Percentiles rank a stretch among this genome's conserved stretches.
Evolutionary conservation across 2,113 vertebrate genomes (phyloP).

Genomic region (Caracal caracal): DNA sequence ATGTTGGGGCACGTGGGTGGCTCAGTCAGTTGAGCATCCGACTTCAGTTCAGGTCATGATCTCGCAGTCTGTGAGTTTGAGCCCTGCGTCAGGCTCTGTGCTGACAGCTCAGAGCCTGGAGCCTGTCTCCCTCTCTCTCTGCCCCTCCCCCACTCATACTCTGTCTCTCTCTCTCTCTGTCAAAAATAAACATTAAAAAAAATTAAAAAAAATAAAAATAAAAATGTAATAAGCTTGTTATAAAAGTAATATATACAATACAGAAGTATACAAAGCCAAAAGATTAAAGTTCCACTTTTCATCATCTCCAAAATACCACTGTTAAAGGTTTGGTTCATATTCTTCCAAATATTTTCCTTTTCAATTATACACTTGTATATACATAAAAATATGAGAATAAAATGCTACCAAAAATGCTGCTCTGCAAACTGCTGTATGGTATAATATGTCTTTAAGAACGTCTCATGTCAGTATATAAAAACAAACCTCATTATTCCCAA

Average conservation of each 20-base stretch:
- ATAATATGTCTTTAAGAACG: not conserved
- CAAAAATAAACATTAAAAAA: too few relatives aligned
- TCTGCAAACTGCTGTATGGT: not conserved
- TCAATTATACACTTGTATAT: not conserved
- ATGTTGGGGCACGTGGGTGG: not conserved
- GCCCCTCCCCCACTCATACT: too few relatives aligned
- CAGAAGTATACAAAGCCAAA: not conserved
- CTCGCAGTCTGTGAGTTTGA: too few relatives aligned
- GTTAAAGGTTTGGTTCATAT: not conserved
- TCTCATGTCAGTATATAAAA: not conserved
- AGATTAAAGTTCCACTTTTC: not conserved
- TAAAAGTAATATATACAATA: conserved; percentile 12
- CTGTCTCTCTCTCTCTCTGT: too few relatives aligned
- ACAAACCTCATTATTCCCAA: not conserved
- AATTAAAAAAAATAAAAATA: not conserved
- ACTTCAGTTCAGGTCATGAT: too few relatives aligned
- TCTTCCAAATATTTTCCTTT: not conserved
- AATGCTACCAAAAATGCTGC: not conserved
- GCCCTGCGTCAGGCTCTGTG: too few relatives aligned
- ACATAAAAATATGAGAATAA: not conserved
- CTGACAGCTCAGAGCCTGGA: too few relatives aligned
- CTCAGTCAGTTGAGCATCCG: too few relatives aligned
- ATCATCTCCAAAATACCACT: not conserved
- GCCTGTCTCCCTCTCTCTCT: too few relatives aligned
- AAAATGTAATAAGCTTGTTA: not conserved